A percentile compares a stretch with the other conserved stretches of the same genome.
phyloP scores from a whole-genome alignment of 2,888 invertebrate species.

The Portevinia maculata region DNA sequence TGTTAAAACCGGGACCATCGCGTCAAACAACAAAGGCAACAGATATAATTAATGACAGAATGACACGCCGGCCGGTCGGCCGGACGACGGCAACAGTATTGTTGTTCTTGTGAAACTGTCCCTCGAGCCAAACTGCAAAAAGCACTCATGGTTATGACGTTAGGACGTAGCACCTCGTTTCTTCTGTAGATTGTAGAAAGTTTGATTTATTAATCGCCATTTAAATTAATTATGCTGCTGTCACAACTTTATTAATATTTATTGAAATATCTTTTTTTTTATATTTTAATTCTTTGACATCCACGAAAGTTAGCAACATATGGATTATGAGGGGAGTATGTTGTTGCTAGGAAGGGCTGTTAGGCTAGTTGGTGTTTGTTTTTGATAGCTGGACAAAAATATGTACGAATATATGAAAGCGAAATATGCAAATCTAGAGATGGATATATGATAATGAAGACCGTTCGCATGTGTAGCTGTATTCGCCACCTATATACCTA shows the following conservation, averaged over 20 bases:
- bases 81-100: conserved; percentile 5
- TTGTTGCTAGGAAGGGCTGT: not conserved
- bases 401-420: no score
- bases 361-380: not conserved
- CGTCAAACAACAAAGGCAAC: conserved; percentile 53
- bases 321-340: not conserved
- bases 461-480: no score
- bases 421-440: no score
- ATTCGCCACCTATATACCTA: no score
- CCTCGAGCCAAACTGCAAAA: conserved; percentile 13
- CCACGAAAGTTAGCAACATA: no score
- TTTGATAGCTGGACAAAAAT: not conserved
- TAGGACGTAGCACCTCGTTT: not conserved
- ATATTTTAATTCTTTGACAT: not conserved
- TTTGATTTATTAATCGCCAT: conserved; percentile 55
- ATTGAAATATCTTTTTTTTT: conserved; percentile 51
- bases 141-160: conserved; percentile 47
- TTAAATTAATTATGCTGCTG: conserved; percentile 62
- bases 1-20: conserved; percentile 26
- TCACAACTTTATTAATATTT: conserved; percentile 56
- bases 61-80: conserved; percentile 42
- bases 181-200: not conserved
- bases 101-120: conserved; percentile 19
- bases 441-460: no score
- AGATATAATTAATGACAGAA: conserved; percentile 53